Base-by-base conservation (phyloP, 2,888 invertebrate genomes). In the Erynnis tages region DNA sequence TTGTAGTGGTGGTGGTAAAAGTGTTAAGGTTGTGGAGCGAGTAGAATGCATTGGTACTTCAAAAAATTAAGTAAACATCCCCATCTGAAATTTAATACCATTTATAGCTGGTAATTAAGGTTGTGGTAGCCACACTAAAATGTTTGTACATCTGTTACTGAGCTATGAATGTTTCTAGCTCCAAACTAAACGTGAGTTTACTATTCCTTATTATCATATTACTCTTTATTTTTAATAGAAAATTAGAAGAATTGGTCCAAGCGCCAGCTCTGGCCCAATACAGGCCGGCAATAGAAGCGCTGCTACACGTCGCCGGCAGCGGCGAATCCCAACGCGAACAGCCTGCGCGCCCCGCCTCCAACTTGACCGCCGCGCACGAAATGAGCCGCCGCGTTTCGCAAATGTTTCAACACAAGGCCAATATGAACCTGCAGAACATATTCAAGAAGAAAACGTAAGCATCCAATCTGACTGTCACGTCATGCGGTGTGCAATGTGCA, bases 401-500 rank as follows among this genome's bases (percentile, higher is more conserved):
- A 48, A 90, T 90, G 65, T 88, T 90, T 71, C 84, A 90, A 37
- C 82, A 87, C 35, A 90, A 90, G 55, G 76, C 74, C 0, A 88
- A 88, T 44, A 90, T 89, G 69, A 86, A 89, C 57, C 56, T 90
- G 32, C 90, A 78, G 53, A 90, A 80, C 55, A 89, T 90, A 65
- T 90, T 90, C 55, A 90, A 90, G 59, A 90, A 90, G 73, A 90
- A 90, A 66, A 80, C 87, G 16, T 90, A 87, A 58, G 56, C 29
- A 16, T 29, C 8, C 25, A 13, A 13, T 7, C 32, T 7, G 10
- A 2, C 11, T 10, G 5, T 2, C 29, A 4, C 10, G 11, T 2
- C 8, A 25, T 25, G 25, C 5, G n/a, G 21, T 21, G 21, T 21
- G 3, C n/a, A 8, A 27, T 27, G 5, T 27, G 27, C n/a, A n/a